phyloP scores from a whole-genome alignment of 92 coral and sea anemone species.

The Galaxea fascicularis region DNA sequence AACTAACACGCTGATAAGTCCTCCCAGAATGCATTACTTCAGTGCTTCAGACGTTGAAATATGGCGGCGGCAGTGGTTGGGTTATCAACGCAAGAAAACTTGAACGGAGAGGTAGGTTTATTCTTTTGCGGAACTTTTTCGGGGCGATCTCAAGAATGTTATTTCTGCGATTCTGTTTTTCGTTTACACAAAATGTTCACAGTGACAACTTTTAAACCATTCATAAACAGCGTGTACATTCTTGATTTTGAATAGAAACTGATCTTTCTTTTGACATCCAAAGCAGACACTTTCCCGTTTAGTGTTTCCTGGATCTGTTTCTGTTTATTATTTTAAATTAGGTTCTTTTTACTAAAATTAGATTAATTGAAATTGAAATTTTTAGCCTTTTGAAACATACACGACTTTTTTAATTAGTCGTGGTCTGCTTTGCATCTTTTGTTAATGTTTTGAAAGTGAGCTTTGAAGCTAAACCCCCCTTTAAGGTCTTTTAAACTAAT shows the following conservation, averaged over 20 bases:
- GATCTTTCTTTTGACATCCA: neutral
- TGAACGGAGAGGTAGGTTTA: slow-evolving; percentile 45
- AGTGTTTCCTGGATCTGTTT: no score
- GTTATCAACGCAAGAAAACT: slow-evolving; percentile 24
- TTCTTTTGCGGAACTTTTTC: neutral
- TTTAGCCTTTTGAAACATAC: no score
- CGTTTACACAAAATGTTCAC: neutral
- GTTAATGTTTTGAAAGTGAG: neutral
- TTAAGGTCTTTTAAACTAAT: no score
- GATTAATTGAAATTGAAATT: no score
- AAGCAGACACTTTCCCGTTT: neutral
- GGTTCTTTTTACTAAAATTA: no score
- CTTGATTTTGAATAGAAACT: neutral
- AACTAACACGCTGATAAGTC: neutral
- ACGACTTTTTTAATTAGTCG: no score
- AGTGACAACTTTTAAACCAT: neutral
- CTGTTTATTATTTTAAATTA: no score
- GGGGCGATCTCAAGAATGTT: neutral
- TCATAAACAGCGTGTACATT: neutral
- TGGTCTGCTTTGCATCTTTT: no score
- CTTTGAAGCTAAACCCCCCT: no score
- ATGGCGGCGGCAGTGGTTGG: slow-evolving; percentile 34
- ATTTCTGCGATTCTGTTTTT: neutral
- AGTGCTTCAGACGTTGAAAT: slow-evolving; percentile 5
- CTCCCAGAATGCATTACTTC: slow-evolving; percentile 29